Evolutionary conservation across 2,113 vertebrate genomes (phyloP).

Genomic region (Leptocoma aspasia): DNA sequence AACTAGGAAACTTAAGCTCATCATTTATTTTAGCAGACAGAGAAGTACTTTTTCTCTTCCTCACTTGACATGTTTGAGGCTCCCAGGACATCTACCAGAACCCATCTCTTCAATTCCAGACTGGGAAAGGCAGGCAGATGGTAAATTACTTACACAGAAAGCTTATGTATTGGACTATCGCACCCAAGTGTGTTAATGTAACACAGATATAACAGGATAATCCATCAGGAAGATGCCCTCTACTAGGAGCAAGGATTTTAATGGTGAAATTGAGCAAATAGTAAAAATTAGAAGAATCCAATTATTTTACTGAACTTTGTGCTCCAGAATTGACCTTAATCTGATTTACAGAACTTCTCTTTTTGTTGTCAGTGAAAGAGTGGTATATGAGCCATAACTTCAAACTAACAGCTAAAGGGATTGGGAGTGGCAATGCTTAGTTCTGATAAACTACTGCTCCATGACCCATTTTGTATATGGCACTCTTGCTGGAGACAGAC

Average conservation of each 20-base stretch:
- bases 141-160: background rate
- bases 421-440: background rate
- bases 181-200: background rate
- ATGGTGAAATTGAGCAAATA: background rate
- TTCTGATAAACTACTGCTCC: background rate
- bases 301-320: background rate
- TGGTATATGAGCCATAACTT: background rate
- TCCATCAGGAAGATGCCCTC: background rate
- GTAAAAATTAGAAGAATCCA: background rate
- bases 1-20: background rate
- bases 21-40: background rate
- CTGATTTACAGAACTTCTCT: background rate
- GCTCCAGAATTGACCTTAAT: background rate
- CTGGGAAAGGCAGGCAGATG: background rate
- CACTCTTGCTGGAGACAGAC: background rate
- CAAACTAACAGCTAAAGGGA: background rate
- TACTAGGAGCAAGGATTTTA: background rate
- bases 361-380: background rate
- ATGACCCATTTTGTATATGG: background rate
- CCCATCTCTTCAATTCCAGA: background rate
- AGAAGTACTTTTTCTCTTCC: background rate
- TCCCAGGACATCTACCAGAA: background rate
- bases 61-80: background rate
- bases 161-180: background rate
- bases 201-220: background rate